Evolutionary conservation across 2,113 vertebrate species (phyloP).

Genomic region (Spea bombifrons): DNA sequence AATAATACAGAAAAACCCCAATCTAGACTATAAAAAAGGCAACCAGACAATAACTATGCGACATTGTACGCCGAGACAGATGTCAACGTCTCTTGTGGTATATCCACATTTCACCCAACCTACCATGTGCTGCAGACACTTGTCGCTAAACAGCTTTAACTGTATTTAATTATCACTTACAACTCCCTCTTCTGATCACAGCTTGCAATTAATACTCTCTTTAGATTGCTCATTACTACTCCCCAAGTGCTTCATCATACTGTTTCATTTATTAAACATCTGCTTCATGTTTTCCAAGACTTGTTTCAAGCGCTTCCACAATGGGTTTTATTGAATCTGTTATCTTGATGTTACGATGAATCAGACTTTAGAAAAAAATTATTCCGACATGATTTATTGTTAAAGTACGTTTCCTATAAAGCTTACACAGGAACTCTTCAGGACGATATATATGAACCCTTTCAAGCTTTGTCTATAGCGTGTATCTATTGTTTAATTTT

Average conservation of each 20-base stretch:
- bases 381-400: constrained; percentile 7
- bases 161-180: constrained; percentile 48
- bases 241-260: constrained; percentile 42
- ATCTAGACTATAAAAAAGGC: background rate
- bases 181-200: constrained; percentile 45
- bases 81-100: constrained; percentile 19
- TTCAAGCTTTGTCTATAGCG: no score
- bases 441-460: no score
- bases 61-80: constrained; percentile 1
- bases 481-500: no score
- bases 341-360: constrained; percentile 34
- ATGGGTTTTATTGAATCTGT: constrained; percentile 41
- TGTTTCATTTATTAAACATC: constrained; percentile 49
- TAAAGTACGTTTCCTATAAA: background rate
- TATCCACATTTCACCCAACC: constrained; percentile 27
- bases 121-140: constrained; percentile 21
- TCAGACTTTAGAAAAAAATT: constrained; percentile 26
- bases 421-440: no score
- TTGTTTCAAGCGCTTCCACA: constrained; percentile 37
- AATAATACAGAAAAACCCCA: background rate
- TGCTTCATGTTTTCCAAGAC: constrained; percentile 40
- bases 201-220: constrained; percentile 48
- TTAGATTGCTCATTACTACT: constrained; percentile 45
- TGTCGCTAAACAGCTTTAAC: constrained; percentile 46
- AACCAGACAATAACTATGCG: no score